Base-by-base conservation (phyloP, 2,888 invertebrate species). In the Dynastes maya region DNA sequence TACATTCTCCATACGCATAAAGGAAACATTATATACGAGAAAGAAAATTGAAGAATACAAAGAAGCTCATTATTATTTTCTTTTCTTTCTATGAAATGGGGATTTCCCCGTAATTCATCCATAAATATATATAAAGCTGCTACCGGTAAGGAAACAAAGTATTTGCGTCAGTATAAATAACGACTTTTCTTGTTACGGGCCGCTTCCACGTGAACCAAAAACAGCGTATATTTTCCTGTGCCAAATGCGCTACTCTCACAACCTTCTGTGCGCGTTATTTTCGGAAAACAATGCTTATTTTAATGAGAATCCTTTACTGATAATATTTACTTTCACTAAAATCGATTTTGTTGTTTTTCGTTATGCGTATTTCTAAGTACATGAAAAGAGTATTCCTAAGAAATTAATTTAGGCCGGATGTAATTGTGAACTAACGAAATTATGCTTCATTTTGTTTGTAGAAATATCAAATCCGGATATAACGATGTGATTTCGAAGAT, bases 101-200 rank as follows among this genome's bases (percentile, higher is more conserved):
- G 32, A 9, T 63, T 63, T 63, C 63, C 63, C 63, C 4, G 32
- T 63, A 32, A 32, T 29, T 63, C 63, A 63, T 29, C 8, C 32
- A 13, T 27, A 11, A 45, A 11, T 11, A 45, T 45, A 45, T 45
- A 11, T 5, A 37, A 45, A 45, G 63, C 22, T 22, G 22, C 22
- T 22, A 13, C 55, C 55, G 55, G 22, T 9, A 29, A 16, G 2
- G 32, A 63, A n/a, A 63, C 29, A 6, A 27, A 22, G 63, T 32
- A 63, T 32, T 32, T 9, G 27, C 63, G 32, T 63, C 29, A 63
- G 2, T 8, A 32, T 5, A 9, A 63, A 29, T 29, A 29, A 22
- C 8, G 63, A 27, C 61, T 63, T 63, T 63, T 63, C 63, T 1
- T 9, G 13, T 11, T 63, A 63, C 63, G 5, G 9, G 8, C 63